Evolutionary conservation across 1,140 invertebrate genomes (phyloP).

Genomic region (Argopecten irradians): DNA sequence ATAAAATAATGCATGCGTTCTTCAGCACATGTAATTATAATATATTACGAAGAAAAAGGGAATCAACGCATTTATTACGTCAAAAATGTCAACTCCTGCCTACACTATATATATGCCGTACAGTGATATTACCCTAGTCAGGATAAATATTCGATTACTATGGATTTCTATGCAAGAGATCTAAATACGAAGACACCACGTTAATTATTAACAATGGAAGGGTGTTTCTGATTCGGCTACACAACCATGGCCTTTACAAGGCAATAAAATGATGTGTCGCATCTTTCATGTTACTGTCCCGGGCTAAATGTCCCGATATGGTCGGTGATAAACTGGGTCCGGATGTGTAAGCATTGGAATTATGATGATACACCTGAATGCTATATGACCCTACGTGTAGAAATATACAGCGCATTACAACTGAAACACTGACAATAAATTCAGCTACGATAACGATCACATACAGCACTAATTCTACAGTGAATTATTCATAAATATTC

Average conservation of each 20-base stretch:
- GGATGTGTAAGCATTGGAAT: slow-evolving; percentile 8
- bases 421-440: background rate
- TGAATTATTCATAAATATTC: background rate
- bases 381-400: background rate
- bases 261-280: background rate
- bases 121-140: too few relatives aligned
- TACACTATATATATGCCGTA: too few relatives aligned
- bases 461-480: background rate
- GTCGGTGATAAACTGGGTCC: background rate
- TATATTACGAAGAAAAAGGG: too few relatives aligned
- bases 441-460: background rate
- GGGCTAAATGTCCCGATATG: background rate
- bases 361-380: background rate
- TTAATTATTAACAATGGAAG: background rate
- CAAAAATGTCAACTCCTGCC: too few relatives aligned
- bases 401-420: background rate
- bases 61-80: too few relatives aligned
- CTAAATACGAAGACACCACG: background rate
- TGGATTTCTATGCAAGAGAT: background rate
- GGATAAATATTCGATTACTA: background rate
- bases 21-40: too few relatives aligned
- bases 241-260: background rate
- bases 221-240: background rate
- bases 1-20: too few relatives aligned
- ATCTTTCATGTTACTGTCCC: background rate